Base-by-base conservation (phyloP, 2,113 vertebrate species). In the Actinemys pallida region DNA sequence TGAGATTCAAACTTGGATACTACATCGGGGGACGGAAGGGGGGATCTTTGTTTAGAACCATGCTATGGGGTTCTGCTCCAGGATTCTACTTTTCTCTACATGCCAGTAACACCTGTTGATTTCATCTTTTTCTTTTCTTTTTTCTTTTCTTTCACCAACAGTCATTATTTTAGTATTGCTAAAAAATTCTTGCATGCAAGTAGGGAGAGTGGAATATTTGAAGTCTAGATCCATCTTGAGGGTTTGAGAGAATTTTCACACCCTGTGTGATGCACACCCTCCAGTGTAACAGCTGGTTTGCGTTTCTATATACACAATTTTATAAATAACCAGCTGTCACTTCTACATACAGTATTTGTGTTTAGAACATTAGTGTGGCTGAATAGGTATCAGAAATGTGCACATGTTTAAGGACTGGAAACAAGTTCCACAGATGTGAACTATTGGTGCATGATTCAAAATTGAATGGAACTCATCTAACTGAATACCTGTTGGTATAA, bases 1-100 rank as follows among this genome's bases (percentile, higher is more conserved):
- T 85, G 91, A 83, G 94, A 93, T 75, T 93, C 91, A 69, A 19
- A 17, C 31, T 90, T 96, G 83, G 69, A 87, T 97, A 76, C 90
- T 89, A 89, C 4, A 59, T 45, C 19, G 16, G 16, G 17, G 17
- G 52, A 45, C 6, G 10, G 8, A 54, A 20, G 53, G 17, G 59
- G 59, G 83, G 65, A 39, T 93, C 29, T 84, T 72, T 42, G 27
- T 79, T 88, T 42, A 53, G 85, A 81, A 92, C 62, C 81, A 25
- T 83, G 76, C 45, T 88, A 49, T 20, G 72, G 53, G n/a, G 19
- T 88, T 83, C 89, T 88, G 69, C 35, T 45, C 31, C 19, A 5
- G 25, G 6, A 86, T 92, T 96, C 90, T 22, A 49, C 12, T 25
- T 86, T 95, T 92, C 83, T 47, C 56, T 27, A 50, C 31, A 16